A percentile compares a stretch with the other conserved stretches of the same genome.
These are phyloP conservation scores for Mastomys coucha DNA, from an alignment of 2,113 vertebrate species.

Conservation along the genomic window DNA sequence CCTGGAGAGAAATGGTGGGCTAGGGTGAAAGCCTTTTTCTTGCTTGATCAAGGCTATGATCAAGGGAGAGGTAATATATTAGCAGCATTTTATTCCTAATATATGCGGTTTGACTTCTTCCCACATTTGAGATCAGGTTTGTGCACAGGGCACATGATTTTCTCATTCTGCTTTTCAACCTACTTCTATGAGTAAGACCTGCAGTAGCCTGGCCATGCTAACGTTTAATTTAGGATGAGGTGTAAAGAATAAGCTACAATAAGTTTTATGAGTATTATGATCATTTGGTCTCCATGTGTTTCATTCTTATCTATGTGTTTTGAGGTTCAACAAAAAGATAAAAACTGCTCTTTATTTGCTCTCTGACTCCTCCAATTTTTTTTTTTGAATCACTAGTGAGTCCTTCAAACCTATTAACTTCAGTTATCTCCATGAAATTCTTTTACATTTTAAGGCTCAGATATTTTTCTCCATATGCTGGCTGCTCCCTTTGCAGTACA, in stretches of 20 bases:
- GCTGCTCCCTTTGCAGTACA: not conserved
- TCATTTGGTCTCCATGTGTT: constrained; percentile 30
- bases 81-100: not conserved
- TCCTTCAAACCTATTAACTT: not conserved
- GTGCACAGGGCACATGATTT: not conserved
- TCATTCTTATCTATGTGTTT: constrained; percentile 1
- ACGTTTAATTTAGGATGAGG: not conserved
- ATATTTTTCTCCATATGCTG: constrained; percentile 32
- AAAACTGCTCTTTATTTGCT: constrained; percentile 12
- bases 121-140: not conserved
- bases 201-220: not conserved
- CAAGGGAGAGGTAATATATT: not conserved
- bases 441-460: constrained; percentile 23
- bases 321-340: not conserved
- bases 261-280: constrained; percentile 1
- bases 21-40: not conserved
- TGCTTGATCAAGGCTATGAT: not conserved
- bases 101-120: not conserved
- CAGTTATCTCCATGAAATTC: constrained; percentile 26
- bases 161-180: not conserved
- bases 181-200: not conserved
- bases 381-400: not conserved
- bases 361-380: not conserved
- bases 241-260: not conserved
- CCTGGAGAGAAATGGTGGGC: not conserved